Conservation (phyloP, 2,113 vertebrate species). For the Coracopsis vasa region DNA sequence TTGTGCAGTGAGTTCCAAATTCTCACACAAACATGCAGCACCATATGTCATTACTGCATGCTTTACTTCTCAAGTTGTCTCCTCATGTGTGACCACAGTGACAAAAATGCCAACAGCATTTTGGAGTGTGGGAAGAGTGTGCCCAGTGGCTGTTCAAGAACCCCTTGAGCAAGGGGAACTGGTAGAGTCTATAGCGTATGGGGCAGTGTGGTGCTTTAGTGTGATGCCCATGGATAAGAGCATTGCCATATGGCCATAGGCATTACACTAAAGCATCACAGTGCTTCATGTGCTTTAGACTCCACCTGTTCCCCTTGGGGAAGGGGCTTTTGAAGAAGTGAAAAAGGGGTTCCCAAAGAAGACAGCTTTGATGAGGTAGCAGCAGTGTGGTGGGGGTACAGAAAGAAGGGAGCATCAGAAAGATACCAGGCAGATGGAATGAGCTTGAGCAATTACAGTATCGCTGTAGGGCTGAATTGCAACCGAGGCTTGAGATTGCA, state of each 20-base stretch:
- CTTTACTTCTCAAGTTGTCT: background rate
- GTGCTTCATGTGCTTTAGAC: background rate
- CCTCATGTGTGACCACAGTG: background rate
- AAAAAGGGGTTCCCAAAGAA: background rate
- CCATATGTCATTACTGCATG: fast-evolving
- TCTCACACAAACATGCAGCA: background rate
- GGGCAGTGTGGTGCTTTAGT: background rate
- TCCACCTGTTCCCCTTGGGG: background rate
- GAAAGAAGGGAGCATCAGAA: background rate
- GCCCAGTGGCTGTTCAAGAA: no score
- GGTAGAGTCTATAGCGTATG: fast-evolving
- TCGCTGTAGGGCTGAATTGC: background rate
- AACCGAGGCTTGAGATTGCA: background rate
- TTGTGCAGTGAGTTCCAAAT: background rate
- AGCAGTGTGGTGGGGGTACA: background rate
- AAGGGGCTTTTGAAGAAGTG: background rate
- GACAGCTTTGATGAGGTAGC: background rate
- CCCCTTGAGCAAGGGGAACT: background rate
- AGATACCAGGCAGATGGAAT: no score
- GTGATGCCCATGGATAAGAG: background rate
- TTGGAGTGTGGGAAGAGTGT: background rate
- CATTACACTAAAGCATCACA: background rate
- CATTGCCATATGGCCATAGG: background rate
- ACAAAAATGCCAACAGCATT: background rate
- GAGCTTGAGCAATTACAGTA: background rate